Conservation (phyloP, 2,888 invertebrate genomes). For the Glaucopsyche alexis region DNA sequence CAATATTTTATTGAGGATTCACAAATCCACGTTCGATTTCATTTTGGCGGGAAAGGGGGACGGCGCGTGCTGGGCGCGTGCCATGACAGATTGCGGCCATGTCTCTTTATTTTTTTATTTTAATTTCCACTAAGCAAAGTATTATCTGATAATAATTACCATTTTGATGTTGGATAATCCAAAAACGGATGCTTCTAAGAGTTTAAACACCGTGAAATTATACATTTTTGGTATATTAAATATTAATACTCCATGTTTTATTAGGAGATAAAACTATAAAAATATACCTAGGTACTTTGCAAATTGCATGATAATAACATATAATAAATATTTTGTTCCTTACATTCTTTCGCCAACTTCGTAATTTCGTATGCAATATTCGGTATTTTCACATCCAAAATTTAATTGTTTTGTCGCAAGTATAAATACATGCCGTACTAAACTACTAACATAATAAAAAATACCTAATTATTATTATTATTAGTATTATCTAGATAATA, state of each 20-base stretch:
- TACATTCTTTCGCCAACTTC: too few species aligned
- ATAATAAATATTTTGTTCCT: too few species aligned
- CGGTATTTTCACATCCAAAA: too few species aligned
- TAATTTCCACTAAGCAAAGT: conserved; percentile 39
- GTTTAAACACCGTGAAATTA: conserved; percentile 48
- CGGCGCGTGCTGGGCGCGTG: conserved; percentile 69
- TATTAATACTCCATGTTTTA: neutral
- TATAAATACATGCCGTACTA: too few species aligned
- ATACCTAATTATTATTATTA: too few species aligned
- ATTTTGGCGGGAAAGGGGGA: conserved; percentile 57
- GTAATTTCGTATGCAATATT: too few species aligned
- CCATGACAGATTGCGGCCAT: conserved; percentile 59
- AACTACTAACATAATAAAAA: too few species aligned
- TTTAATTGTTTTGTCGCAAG: too few species aligned
- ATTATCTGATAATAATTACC: conserved; percentile 57
- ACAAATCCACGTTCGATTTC: conserved; percentile 59
- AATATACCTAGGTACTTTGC: too few species aligned
- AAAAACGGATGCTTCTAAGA: conserved; percentile 42
- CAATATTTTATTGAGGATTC: conserved; percentile 67
- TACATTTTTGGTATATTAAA: conserved; percentile 35
- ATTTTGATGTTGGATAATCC: conserved; percentile 50
- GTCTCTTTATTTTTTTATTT: conserved; percentile 47
- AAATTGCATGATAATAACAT: too few species aligned
- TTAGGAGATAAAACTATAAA: too few species aligned
- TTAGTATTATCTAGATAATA: too few species aligned